Evolutionary conservation across 2,888 invertebrate species (phyloP).

Genomic region (Busseola fusca): DNA sequence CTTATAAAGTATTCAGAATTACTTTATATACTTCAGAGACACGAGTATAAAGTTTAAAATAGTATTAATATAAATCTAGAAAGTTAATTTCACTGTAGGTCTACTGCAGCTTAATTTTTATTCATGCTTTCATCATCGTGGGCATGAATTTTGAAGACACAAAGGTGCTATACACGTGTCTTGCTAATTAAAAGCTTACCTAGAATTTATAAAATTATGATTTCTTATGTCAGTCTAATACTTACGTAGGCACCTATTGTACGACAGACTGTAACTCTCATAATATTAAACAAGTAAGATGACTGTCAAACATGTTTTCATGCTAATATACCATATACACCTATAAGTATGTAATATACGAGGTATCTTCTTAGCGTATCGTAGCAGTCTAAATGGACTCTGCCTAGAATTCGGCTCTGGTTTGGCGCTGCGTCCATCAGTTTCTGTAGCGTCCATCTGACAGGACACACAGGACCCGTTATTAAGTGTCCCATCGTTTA

Average conservation of each 20-base stretch:
- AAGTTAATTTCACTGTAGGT: constrained; percentile 23
- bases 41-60: constrained; percentile 13
- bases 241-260: neutral
- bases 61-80: constrained; percentile 19
- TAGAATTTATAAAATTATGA: neutral
- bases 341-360: neutral
- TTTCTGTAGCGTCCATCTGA: too few relatives aligned
- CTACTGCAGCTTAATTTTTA: constrained; percentile 17
- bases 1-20: too few relatives aligned
- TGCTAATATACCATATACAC: neutral
- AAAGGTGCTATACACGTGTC: constrained; percentile 5
- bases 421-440: too few relatives aligned
- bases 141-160: neutral
- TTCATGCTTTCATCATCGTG: constrained; percentile 9
- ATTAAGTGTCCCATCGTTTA: too few relatives aligned
- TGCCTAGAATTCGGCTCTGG: too few relatives aligned
- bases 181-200: constrained; percentile 22
- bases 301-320: neutral
- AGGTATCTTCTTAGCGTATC: too few relatives aligned
- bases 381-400: too few relatives aligned
- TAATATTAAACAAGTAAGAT: neutral
- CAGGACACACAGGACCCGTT: too few relatives aligned
- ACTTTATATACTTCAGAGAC: constrained; percentile 16
- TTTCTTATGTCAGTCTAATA: neutral
- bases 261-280: neutral